Evolutionary conservation across 37 sponge, comb jelly and placozoan genomes (phyloP).

Genomic region (Beroe forskalii): DNA sequence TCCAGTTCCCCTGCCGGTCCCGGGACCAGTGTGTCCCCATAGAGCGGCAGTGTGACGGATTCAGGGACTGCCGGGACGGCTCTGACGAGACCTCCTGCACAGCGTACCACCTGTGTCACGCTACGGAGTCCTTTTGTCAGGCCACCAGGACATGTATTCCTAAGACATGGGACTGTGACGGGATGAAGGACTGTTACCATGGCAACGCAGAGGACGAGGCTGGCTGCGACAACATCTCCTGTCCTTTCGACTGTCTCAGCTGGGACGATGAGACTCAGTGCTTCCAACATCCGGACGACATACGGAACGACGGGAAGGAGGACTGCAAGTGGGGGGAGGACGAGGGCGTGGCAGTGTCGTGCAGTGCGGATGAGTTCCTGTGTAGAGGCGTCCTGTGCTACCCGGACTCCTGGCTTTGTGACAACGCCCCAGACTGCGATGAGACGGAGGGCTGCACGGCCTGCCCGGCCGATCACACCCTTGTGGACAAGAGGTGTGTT

Average conservation of each 20-base stretch:
- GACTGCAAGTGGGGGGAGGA: conserved; percentile 31
- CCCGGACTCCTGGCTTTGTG: conserved; percentile 11
- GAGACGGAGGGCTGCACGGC: not conserved
- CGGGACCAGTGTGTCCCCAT: conserved; percentile 26
- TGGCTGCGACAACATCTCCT: not conserved
- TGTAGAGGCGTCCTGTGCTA: not conserved
- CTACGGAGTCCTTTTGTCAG: not conserved
- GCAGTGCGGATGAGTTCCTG: not conserved
- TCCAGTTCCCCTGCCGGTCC: not conserved
- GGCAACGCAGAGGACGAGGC: conserved; percentile 36
- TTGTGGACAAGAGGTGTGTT: not conserved
- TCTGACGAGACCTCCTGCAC: conserved; percentile 32
- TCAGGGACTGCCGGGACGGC: not conserved
- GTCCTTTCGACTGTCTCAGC: not conserved
- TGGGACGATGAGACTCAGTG: not conserved
- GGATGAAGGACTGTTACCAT: not conserved
- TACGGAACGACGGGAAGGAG: not conserved
- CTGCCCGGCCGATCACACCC: not conserved
- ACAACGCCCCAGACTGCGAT: not conserved
- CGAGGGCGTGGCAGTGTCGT: not conserved
- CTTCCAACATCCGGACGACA: not conserved
- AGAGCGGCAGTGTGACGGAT: conserved; percentile 8
- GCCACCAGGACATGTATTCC: conserved; percentile 19
- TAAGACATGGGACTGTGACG: not conserved
- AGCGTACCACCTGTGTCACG: not conserved